These are phyloP conservation scores for Drosophila nannoptera DNA, from an alignment of 1,140 invertebrate species.

Conservation along the genomic window DNA sequence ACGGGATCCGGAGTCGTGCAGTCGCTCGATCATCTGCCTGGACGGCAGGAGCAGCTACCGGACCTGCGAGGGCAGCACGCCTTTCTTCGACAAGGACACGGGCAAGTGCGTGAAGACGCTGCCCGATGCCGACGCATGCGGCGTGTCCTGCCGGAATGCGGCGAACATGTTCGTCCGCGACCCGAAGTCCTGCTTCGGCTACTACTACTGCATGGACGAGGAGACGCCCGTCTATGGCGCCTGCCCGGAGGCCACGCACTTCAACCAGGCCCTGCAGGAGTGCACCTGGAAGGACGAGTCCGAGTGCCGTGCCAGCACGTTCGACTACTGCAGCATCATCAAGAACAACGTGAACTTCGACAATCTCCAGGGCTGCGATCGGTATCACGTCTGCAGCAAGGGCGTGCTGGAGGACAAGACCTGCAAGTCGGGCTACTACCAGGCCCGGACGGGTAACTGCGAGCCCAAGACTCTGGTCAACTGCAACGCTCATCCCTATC, in stretches of 20 bases:
- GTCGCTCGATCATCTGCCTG: slow-evolving; percentile 57
- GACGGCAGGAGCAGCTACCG: slow-evolving; percentile 34
- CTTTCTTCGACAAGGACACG: slow-evolving; percentile 59
- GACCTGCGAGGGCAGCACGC: slow-evolving; percentile 43
- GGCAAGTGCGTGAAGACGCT: slow-evolving; percentile 48
- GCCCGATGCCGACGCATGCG: slow-evolving; percentile 19
- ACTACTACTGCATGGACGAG: slow-evolving; percentile 54
- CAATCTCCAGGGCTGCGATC: slow-evolving; percentile 48
- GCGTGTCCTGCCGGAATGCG: slow-evolving; percentile 41
- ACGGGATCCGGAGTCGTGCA: slow-evolving; percentile 61
- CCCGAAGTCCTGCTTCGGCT: slow-evolving; percentile 65
- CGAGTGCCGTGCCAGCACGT: slow-evolving; percentile 34
- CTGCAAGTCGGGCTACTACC: slow-evolving; percentile 51
- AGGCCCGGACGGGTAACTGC: slow-evolving; percentile 47
- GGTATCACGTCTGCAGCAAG: slow-evolving; percentile 55
- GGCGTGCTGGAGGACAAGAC: slow-evolving; percentile 23
- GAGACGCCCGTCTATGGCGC: slow-evolving; percentile 39
- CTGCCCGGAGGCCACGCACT: slow-evolving; percentile 53
- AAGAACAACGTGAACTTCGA: slow-evolving; percentile 52
- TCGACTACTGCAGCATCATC: slow-evolving; percentile 66
- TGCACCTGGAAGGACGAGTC: slow-evolving; percentile 46
- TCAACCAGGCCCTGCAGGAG: slow-evolving; percentile 48
- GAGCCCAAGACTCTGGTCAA: slow-evolving; percentile 44
- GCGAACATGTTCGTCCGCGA: slow-evolving; percentile 42
- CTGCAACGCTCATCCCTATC: slow-evolving; percentile 63